These are phyloP conservation scores for Odontomyia ornata DNA, from an alignment of 2,888 invertebrate species.

Conservation along the genomic window DNA sequence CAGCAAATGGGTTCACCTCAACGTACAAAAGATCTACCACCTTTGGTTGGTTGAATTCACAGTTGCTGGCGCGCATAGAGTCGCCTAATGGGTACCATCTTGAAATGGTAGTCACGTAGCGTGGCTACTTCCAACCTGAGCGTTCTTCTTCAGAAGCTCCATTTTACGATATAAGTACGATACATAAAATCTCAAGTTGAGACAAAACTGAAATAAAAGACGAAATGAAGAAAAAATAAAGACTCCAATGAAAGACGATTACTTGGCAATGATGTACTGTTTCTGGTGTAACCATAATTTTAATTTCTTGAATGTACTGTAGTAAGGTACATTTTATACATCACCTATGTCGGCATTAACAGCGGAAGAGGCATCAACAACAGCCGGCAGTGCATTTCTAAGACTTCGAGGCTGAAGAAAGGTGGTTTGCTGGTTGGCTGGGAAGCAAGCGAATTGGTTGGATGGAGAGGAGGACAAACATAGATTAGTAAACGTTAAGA, in stretches of 20 bases:
- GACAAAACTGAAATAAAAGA: neutral
- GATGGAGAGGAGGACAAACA: neutral
- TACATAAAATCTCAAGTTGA: constrained; percentile 22
- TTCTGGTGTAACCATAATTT: constrained; percentile 36
- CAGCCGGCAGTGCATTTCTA: neutral
- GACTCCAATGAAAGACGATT: constrained; percentile 34
- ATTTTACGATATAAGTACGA: constrained; percentile 23
- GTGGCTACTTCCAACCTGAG: neutral
- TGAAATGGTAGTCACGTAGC: constrained; percentile 13
- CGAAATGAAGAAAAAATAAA: too few species aligned
- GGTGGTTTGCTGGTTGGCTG: neutral
- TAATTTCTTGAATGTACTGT: constrained; percentile 33
- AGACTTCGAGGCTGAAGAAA: neutral
- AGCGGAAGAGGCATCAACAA: neutral
- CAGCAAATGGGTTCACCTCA: constrained; percentile 36
- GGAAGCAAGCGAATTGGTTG: neutral
- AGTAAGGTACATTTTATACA: constrained; percentile 26
- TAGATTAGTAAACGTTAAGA: neutral
- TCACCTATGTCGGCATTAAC: neutral
- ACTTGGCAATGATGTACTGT: constrained; percentile 37
- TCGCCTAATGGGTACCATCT: neutral
- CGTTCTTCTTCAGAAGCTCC: constrained; percentile 28
- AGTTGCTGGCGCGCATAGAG: neutral
- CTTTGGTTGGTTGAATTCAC: constrained; percentile 23
- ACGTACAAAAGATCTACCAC: neutral